Conservation (phyloP, 2,113 vertebrate species). For the Eulemur rufifrons region DNA sequence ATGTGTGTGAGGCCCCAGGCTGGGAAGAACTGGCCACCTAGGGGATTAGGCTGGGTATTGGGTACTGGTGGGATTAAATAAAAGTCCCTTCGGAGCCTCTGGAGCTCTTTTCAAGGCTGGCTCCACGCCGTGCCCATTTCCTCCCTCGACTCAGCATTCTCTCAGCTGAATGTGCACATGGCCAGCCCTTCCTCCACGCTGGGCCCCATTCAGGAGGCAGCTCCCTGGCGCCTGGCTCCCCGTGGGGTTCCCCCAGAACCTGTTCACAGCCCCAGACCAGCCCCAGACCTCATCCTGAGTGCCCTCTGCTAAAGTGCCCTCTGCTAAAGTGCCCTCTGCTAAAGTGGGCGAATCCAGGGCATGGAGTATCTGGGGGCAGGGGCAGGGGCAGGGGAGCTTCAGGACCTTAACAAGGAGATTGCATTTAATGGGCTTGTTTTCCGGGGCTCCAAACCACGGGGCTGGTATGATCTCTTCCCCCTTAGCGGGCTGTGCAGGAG, state of each 20-base stretch:
- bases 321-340: fast-evolving
- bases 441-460: background rate
- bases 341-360: background rate
- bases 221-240: conserved; percentile 67
- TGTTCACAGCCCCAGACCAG: conserved; percentile 51
- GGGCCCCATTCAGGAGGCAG: conserved; percentile 59
- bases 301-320: background rate
- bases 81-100: conserved; percentile 67
- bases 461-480: background rate
- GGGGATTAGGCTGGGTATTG: conserved; percentile 46
- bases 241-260: conserved; percentile 30
- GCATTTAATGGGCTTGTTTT: background rate
- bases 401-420: background rate
- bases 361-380: background rate
- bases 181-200: background rate
- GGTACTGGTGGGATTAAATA: conserved; percentile 78
- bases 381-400: background rate
- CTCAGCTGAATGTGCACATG: conserved; percentile 64
- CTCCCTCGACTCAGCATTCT: conserved; percentile 46
- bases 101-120: conserved; percentile 69
- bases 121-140: conserved; percentile 54
- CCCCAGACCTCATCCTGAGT: background rate
- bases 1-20: background rate
- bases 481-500: background rate
- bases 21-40: background rate